These are phyloP conservation scores for Miniopterus natalensis DNA, from an alignment of 2,113 vertebrate species.

Conservation along the genomic window DNA sequence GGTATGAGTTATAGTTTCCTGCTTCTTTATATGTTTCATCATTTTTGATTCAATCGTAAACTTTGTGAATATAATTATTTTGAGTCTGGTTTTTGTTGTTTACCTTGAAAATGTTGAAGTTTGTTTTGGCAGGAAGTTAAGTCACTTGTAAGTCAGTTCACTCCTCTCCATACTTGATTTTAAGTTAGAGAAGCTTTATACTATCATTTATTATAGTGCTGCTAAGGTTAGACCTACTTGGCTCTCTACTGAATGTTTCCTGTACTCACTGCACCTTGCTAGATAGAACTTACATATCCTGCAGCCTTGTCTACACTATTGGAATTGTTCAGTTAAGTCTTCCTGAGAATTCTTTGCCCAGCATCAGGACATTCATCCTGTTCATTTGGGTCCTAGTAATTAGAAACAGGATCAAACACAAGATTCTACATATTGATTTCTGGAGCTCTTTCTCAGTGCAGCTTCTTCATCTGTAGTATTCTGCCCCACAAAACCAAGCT, in stretches of 20 bases:
- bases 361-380: neutral
- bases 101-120: neutral
- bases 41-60: neutral
- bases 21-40: neutral
- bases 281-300: neutral
- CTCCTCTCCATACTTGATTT: neutral
- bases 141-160: neutral
- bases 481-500: neutral
- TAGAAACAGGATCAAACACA: neutral
- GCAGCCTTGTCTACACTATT: neutral
- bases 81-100: constrained; percentile 21
- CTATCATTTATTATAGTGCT: neutral
- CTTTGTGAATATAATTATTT: neutral
- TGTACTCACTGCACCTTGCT: neutral
- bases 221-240: neutral
- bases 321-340: neutral
- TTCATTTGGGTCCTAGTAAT: neutral
- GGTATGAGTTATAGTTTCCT: neutral
- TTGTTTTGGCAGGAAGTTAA: neutral
- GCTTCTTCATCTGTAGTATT: neutral
- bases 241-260: neutral
- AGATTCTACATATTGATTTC: neutral
- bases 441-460: neutral
- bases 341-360: neutral
- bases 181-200: neutral